Conservation (phyloP, 2,888 invertebrate genomes). For the Latheticus oryzae region DNA sequence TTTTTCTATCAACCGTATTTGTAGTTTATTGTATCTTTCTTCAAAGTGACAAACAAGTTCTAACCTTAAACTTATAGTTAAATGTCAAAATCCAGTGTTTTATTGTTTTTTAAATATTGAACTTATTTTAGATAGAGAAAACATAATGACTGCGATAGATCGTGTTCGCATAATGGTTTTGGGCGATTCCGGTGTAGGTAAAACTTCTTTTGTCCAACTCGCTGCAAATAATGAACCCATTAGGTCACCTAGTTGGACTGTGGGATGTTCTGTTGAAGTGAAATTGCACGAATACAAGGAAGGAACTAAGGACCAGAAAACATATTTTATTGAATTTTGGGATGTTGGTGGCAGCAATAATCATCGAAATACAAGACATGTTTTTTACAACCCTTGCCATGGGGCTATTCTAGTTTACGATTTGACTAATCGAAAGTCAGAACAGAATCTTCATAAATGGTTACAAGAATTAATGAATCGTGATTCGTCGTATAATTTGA, state of each 20-base stretch:
- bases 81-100: no score
- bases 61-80: no score
- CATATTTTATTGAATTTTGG: conserved; percentile 95
- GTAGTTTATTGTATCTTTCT: no score
- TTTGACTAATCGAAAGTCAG: conserved; percentile 94
- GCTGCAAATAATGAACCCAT: conserved; percentile 90
- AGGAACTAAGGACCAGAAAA: conserved; percentile 90
- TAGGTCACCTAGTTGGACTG: conserved; percentile 91
- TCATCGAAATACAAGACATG: conserved; percentile 91
- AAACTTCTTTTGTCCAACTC: conserved; percentile 93
- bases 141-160: conserved; percentile 82
- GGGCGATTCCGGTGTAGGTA: conserved; percentile 95
- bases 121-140: no score
- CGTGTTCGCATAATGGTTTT: conserved; percentile 92
- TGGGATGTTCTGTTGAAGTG: conserved; percentile 96
- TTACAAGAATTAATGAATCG: conserved; percentile 88
- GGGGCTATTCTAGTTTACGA: conserved; percentile 98
- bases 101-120: no score
- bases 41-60: no score
- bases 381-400: conserved; percentile 94
- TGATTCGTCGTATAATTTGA: conserved; percentile 63
- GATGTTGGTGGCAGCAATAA: conserved; percentile 96
- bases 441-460: conserved; percentile 94
- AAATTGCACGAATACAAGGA: conserved; percentile 95
- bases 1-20: no score